phyloP scores from a whole-genome alignment of 2,888 invertebrate species.

The Lymantria dispar region DNA sequence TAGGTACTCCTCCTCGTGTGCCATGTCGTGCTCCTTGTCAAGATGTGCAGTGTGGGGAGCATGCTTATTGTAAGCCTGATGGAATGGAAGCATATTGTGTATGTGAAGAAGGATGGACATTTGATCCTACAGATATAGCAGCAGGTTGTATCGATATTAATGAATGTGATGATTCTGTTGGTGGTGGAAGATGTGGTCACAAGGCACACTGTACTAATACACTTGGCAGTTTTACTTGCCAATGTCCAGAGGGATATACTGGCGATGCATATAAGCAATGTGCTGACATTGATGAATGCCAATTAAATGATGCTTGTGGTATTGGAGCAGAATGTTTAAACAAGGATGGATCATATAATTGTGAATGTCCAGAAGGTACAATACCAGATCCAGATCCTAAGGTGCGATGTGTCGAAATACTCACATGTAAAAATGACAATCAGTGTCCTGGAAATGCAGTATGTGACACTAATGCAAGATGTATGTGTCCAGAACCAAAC shows the following conservation, averaged over 20 bases:
- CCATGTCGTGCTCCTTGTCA: slow-evolving; percentile 95
- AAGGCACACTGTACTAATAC: slow-evolving; percentile 92
- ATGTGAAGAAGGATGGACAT: slow-evolving; percentile 96
- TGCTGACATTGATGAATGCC: slow-evolving; percentile 92
- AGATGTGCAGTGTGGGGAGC: slow-evolving; percentile 93
- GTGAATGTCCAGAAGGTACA: slow-evolving; percentile 91
- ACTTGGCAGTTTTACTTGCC: slow-evolving; percentile 90
- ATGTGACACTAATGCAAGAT: slow-evolving; percentile 89
- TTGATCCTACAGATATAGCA: slow-evolving; percentile 92
- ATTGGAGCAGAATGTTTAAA: slow-evolving; percentile 91
- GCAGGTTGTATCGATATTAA: slow-evolving; percentile 96
- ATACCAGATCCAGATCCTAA: slow-evolving; percentile 92
- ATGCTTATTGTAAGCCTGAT: slow-evolving; percentile 94
- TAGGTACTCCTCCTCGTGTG: slow-evolving; percentile 91
- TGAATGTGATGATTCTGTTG: slow-evolving; percentile 91
- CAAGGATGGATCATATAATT: slow-evolving; percentile 88
- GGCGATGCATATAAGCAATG: slow-evolving; percentile 93
- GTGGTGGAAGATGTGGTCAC: slow-evolving; percentile 91
- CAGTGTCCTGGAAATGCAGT: slow-evolving; percentile 95
- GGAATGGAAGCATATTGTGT: slow-evolving; percentile 95
- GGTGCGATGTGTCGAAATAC: slow-evolving; percentile 90
- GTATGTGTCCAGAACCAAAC: slow-evolving; percentile 95
- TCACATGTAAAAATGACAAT: slow-evolving; percentile 87
- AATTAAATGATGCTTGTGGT: slow-evolving; percentile 87
- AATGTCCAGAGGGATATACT: slow-evolving; percentile 92